These are phyloP conservation scores for Pandemis corylana DNA, from an alignment of 2,888 invertebrate genomes.

Conservation along the genomic window DNA sequence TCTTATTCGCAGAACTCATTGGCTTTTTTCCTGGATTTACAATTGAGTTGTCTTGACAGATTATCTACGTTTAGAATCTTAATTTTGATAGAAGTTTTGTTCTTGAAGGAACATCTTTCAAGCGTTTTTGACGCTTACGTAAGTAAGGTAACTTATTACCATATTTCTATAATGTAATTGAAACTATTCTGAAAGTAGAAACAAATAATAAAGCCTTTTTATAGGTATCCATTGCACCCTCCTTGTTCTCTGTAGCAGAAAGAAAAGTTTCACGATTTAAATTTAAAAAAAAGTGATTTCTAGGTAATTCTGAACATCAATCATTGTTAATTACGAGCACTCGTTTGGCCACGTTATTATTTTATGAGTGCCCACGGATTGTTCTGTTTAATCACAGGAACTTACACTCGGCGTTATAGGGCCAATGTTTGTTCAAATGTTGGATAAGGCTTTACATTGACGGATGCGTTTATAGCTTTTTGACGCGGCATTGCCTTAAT, in stretches of 20 bases:
- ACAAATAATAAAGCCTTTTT: no score
- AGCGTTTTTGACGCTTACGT: no score
- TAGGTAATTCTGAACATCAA: constrained; percentile 35
- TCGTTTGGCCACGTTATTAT: constrained; percentile 40
- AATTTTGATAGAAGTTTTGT: no score
- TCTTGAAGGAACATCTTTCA: no score
- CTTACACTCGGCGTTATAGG: constrained; percentile 17
- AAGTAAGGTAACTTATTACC: no score
- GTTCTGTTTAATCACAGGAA: constrained; percentile 42
- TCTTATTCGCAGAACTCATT: not conserved
- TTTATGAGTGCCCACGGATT: constrained; percentile 41
- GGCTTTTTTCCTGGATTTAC: no score
- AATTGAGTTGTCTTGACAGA: no score
- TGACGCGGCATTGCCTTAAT: no score
- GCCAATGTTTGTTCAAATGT: constrained; percentile 28
- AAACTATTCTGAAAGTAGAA: no score
- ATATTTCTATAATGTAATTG: no score
- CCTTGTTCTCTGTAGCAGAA: constrained; percentile 18
- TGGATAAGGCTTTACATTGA: constrained; percentile 4
- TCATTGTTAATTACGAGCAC: constrained; percentile 38
- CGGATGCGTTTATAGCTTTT: not conserved
- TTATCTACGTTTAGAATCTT: no score
- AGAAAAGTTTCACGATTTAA: constrained; percentile 23
- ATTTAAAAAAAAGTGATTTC: constrained; percentile 29
- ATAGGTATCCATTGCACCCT: not conserved